phyloP scores from a whole-genome alignment of 2,113 vertebrate genomes.

The Ovis canadensis region DNA sequence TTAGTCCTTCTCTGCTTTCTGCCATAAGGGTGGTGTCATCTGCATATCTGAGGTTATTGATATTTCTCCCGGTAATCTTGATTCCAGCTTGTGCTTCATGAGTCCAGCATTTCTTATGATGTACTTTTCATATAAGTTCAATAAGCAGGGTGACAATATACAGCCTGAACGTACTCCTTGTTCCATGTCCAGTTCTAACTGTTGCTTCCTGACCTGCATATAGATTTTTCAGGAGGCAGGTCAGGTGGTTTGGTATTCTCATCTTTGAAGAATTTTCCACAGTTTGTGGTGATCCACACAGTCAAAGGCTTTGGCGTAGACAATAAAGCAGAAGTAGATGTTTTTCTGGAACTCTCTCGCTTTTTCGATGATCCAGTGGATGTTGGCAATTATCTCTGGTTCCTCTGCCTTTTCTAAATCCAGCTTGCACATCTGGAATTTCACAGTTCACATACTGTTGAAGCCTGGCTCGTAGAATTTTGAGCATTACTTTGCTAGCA shows the following conservation, averaged over 20 bases:
- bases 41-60: background rate
- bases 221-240: background rate
- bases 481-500: background rate
- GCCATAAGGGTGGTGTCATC: no score
- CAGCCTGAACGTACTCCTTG: background rate
- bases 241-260: background rate
- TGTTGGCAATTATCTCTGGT: background rate
- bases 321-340: background rate
- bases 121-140: background rate
- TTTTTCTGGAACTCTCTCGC: background rate
- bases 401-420: background rate
- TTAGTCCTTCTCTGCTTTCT: no score
- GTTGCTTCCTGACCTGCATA: background rate
- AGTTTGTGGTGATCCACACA: background rate
- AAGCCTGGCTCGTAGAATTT: background rate
- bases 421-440: background rate
- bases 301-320: background rate
- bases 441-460: background rate
- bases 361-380: background rate
- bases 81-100: background rate
- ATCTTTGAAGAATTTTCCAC: background rate
- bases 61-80: rapidly evolving
- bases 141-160: background rate
- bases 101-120: background rate
- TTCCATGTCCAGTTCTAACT: background rate